Base-by-base conservation (phyloP, 2,113 vertebrate genomes). In the Heterocephalus glaber region DNA sequence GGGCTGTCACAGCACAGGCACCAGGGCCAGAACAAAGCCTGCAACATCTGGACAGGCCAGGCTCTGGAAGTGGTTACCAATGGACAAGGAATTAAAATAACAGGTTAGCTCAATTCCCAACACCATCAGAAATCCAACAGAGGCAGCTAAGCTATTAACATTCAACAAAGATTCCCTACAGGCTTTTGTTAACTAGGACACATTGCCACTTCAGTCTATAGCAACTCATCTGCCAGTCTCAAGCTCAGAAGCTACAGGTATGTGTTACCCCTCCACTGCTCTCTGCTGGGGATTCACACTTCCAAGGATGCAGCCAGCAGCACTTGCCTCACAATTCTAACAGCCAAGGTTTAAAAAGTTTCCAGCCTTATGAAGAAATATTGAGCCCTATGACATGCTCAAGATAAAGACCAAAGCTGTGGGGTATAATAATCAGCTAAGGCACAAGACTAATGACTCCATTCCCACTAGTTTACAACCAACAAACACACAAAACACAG, bases 381-480 rank as follows among this genome's bases (percentile, higher is more conserved):
- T 17, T n/a, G 28, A 56, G 26, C 19, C 74, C 28, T 5, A 24
- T 2, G 8, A 7, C 10, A 72, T 5, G 38, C 30, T 70, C 49
- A 86, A 68, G 47, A 38, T 58, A 56, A 63, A 77, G 56, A 22
- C 35, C 49, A 85, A 7, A 0, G 13, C 13, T 7, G 7, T 1
- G 28, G 6, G 10, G 11, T 6, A 5, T 1, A 33, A 3, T n/a
- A 0, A 24, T 12, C 8, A n/a, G 5, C 33, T 13, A 17, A 13
- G 3, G 52, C 20, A 22, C 7, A 33, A n/a, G 9, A 65, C 13
- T 33, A 3, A 58, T 24, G 16, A 26, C 41, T 19, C 33, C 61
- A 30, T 54, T 38, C 49, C 61, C 28, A 38, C 28, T 7, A 63
- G 13, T 52, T 56, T 35, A 52, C 22, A 49, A 17, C 24, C 22